Base-by-base conservation (phyloP, 2,113 vertebrate genomes). In the Camarhynchus parvulus region DNA sequence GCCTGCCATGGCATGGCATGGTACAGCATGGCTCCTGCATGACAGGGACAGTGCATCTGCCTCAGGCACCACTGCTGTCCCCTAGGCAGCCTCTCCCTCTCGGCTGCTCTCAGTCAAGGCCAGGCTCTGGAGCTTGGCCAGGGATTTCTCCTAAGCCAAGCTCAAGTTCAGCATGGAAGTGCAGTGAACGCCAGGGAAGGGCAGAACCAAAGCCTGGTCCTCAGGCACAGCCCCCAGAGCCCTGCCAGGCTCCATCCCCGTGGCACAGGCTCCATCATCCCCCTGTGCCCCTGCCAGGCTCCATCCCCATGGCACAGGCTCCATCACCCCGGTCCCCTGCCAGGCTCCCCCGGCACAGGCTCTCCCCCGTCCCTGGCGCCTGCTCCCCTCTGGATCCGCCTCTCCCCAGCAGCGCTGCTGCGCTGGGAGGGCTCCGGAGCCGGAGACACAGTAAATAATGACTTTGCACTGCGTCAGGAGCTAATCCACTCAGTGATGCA, bases 401-500 rank as follows among this genome's bases (percentile, higher is more conserved):
- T 58, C 89, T 44, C 69, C 92, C 35, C 72, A 19, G 63, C 75
- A 31, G 14, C 2, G 42, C 67, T 2, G 56, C 23, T 2, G 56
- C 20, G 15, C 73, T 8, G 87, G 62, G 35, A 50, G 50, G 81
- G 92, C 86, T 31, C 27, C 58, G 31, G 91, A 80, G 74, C 92
- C 46, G 63, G 88, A 93, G 92, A 50, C 83, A 18, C 6, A 6
- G 91, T 87, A 92, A 97, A 95, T 87, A 92, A 93, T 95, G 96
- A 96, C 85, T 93, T 94, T 88, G 92, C 92, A 78, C 85, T 95
- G 94, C 94, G 92, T 93, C 94, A 94, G 93, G 89, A 96, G 87
- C 96, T 94, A 80, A 96, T 89, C 92, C 95, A 92, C 95, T 94
- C 95, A 56, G 94, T 91, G 95, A 94, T 95, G 95, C 92, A 92